These are phyloP conservation scores for Oligia fasciuncula DNA, from an alignment of 2,888 invertebrate genomes.

Conservation along the genomic window DNA sequence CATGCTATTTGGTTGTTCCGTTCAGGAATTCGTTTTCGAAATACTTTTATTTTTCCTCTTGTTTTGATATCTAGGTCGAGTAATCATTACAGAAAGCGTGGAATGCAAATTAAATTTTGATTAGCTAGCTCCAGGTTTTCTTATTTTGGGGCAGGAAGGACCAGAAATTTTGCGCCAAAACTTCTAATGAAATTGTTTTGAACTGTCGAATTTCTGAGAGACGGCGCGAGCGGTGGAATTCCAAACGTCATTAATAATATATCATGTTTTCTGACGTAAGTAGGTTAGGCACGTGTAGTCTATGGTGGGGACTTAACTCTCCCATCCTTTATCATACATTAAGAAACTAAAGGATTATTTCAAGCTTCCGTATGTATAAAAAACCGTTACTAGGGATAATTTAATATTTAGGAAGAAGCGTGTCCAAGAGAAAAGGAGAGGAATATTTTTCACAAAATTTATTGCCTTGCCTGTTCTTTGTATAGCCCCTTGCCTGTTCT, in stretches of 20 bases:
- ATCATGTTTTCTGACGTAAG: slow-evolving; percentile 37
- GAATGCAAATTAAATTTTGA: slow-evolving; percentile 29
- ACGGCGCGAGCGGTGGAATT: neutral
- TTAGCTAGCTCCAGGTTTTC: slow-evolving; percentile 24
- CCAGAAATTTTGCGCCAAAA: slow-evolving; percentile 17
- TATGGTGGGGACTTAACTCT: slow-evolving; percentile 36
- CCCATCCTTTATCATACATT: slow-evolving; percentile 39
- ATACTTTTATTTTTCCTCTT: slow-evolving; percentile 25
- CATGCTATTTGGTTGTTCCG: slow-evolving; percentile 24
- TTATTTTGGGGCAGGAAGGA: slow-evolving; percentile 9
- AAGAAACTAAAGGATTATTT: slow-evolving; percentile 40
- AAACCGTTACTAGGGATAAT: slow-evolving; percentile 12
- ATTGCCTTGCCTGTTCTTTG: slow-evolving; percentile 19
- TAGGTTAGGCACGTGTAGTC: slow-evolving; percentile 62
- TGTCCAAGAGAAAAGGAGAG: neutral
- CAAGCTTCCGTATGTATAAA: slow-evolving; percentile 10
- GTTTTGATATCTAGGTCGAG: slow-evolving; percentile 27
- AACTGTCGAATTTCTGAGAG: slow-evolving; percentile 38
- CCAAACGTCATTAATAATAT: slow-evolving; percentile 17
- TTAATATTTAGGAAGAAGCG: neutral
- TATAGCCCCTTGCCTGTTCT: slow-evolving; percentile 1
- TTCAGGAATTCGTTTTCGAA: slow-evolving; percentile 20
- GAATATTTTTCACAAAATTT: slow-evolving; percentile 19
- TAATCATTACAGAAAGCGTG: slow-evolving; percentile 11
- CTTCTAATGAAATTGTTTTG: slow-evolving; percentile 44